These are phyloP conservation scores for Oscheius myriophilus DNA, from an alignment of 2,888 invertebrate species.

Conservation along the genomic window DNA sequence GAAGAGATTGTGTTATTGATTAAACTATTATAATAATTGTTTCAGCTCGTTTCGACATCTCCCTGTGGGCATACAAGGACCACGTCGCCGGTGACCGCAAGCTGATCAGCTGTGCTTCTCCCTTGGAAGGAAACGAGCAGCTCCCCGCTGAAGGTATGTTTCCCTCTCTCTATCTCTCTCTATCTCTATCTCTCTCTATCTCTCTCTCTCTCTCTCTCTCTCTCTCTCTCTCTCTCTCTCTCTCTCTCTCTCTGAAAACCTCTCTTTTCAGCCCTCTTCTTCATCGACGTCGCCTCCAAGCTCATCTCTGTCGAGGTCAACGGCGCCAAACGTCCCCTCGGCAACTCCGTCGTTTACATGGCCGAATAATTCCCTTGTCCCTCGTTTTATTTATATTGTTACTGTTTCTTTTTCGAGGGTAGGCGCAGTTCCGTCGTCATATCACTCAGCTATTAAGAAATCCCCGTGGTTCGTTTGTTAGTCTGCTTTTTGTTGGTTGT, in stretches of 20 bases:
- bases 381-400: background rate
- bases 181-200: slow-evolving; percentile 6
- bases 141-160: slow-evolving; percentile 37
- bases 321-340: slow-evolving; percentile 29
- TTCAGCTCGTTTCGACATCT: slow-evolving; percentile 50
- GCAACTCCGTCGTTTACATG: slow-evolving; percentile 47
- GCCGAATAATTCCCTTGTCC: slow-evolving; percentile 34
- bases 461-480: background rate
- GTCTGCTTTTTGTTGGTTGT: background rate
- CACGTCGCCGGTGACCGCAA: slow-evolving; percentile 45
- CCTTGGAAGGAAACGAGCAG: slow-evolving; percentile 39
- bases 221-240: background rate
- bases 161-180: background rate
- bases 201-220: background rate
- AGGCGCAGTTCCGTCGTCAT: no score
- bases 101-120: slow-evolving; percentile 37
- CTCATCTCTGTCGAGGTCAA: slow-evolving; percentile 35
- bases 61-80: slow-evolving; percentile 48
- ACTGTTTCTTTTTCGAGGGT: background rate
- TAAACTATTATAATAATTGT: no score
- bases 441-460: no score
- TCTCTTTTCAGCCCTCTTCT: slow-evolving; percentile 32
- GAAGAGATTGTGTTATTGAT: no score
- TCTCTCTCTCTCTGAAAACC: no score
- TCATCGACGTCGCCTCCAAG: slow-evolving; percentile 27